phyloP scores from a whole-genome alignment of 2,888 invertebrate species.

The Perizoma affinitatum region DNA sequence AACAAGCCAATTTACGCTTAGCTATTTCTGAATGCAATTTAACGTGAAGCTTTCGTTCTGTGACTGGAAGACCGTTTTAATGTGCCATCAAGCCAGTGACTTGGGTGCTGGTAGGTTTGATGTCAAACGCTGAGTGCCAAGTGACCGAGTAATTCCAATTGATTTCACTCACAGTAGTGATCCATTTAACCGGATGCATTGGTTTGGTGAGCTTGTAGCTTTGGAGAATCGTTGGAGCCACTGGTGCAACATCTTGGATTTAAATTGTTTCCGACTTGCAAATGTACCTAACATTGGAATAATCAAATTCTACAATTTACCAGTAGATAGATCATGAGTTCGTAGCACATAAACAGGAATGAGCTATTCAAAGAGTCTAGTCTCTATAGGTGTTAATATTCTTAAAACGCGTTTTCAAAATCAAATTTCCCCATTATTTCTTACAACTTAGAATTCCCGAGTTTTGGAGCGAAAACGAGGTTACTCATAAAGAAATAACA shows the following conservation, averaged over 20 bases:
- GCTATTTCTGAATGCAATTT: conserved; percentile 53
- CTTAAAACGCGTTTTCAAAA: conserved; percentile 8
- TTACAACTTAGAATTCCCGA: conserved; percentile 35
- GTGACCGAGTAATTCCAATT: conserved; percentile 31
- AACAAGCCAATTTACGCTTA: conserved; percentile 54
- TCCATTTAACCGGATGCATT: conserved; percentile 11
- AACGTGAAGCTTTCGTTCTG: conserved; percentile 40
- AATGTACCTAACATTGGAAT: background rate
- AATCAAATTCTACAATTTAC: no score
- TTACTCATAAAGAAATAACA: conserved; percentile 64
- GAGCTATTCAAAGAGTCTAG: no score
- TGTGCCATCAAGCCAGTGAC: conserved; percentile 30
- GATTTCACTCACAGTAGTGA: conserved; percentile 15
- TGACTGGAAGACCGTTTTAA: conserved; percentile 33
- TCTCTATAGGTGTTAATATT: conserved; percentile 8
- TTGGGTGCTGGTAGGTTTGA: conserved; percentile 15
- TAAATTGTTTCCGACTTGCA: background rate
- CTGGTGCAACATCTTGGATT: conserved; percentile 8
- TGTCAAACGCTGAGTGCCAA: conserved; percentile 27
- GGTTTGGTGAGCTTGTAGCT: background rate
- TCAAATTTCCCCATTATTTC: conserved; percentile 26
- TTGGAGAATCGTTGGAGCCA: conserved; percentile 5
- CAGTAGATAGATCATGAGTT: no score
- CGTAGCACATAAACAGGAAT: no score
- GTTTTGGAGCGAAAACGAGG: conserved; percentile 48